Conservation (phyloP, 2,888 invertebrate species). For the Pycnomerus fuliginosus region DNA sequence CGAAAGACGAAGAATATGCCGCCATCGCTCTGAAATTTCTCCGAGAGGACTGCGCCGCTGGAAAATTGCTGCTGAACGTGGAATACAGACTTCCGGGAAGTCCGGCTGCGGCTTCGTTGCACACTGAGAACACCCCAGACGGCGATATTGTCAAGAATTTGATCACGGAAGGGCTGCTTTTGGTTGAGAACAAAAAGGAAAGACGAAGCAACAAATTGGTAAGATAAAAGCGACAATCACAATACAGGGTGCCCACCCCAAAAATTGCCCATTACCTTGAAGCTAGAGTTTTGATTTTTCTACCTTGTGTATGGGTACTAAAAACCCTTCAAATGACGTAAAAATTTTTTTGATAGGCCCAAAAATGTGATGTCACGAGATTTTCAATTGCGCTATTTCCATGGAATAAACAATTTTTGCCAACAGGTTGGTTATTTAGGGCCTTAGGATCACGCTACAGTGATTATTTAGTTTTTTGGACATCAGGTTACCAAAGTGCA, state of each 20-base stretch:
- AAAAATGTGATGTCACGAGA: no score
- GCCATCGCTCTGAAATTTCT: constrained; percentile 62
- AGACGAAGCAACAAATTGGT: constrained; percentile 77
- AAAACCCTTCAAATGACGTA: no score
- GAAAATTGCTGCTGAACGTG: constrained; percentile 77
- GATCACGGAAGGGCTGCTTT: constrained; percentile 80
- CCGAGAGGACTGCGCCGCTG: constrained; percentile 65
- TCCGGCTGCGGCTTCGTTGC: constrained; percentile 59
- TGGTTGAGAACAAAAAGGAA: constrained; percentile 79
- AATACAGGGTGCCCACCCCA: not conserved
- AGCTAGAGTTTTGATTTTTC: no score
- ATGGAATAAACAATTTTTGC: no score
- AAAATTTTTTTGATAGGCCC: no score
- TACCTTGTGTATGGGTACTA: no score
- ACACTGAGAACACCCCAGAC: constrained; percentile 56
- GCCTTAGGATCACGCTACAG: no score
- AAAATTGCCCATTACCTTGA: constrained; percentile 9
- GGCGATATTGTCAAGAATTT: constrained; percentile 76
- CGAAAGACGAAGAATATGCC: constrained; percentile 83
- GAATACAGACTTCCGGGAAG: constrained; percentile 67
- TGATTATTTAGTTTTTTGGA: no score
- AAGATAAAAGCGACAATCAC: no score
- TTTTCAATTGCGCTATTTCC: no score
- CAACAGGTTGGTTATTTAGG: no score
- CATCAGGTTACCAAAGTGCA: no score